Evolutionary conservation across 2,888 invertebrate genomes (phyloP).

Genomic region (Danaus chrysippus): DNA sequence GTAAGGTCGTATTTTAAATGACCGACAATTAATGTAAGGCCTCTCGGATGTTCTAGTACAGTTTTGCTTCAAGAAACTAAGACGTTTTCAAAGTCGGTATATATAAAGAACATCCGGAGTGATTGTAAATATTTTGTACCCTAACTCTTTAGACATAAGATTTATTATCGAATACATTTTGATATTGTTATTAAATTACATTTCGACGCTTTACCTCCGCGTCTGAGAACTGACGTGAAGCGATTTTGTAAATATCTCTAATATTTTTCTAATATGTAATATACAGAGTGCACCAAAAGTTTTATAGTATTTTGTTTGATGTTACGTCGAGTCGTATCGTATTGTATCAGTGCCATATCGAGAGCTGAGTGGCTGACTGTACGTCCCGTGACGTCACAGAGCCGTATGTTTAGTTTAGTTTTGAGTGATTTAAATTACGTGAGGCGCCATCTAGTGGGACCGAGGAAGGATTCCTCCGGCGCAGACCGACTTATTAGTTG

Average conservation of each 20-base stretch:
- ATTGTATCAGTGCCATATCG: neutral
- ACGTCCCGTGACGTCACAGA: neutral
- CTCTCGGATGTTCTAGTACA: neutral
- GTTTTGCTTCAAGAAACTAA: neutral
- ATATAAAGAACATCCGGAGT: neutral
- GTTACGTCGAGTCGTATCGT: neutral
- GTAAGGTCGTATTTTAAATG: too few species aligned
- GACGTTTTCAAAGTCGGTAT: neutral
- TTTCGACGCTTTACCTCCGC: conserved; percentile 25
- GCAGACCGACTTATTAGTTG: conserved; percentile 43
- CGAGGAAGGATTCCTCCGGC: conserved; percentile 8
- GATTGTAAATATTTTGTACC: conserved; percentile 45
- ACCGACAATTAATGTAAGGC: too few species aligned
- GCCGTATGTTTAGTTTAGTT: neutral
- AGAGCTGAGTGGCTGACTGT: neutral
- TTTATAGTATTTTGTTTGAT: conserved; percentile 24
- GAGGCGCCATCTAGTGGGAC: conserved; percentile 9
- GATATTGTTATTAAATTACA: conserved; percentile 38
- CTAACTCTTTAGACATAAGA: conserved; percentile 34
- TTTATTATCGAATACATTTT: conserved; percentile 40
- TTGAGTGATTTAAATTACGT: conserved; percentile 22
- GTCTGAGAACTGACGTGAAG: neutral
- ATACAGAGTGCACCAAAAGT: conserved; percentile 27
- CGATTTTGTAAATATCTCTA: conserved; percentile 29
- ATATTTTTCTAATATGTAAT: conserved; percentile 39